phyloP scores from a whole-genome alignment of 64 coral and sea anemone genomes.

The Dendrophyllia cribrosa region DNA sequence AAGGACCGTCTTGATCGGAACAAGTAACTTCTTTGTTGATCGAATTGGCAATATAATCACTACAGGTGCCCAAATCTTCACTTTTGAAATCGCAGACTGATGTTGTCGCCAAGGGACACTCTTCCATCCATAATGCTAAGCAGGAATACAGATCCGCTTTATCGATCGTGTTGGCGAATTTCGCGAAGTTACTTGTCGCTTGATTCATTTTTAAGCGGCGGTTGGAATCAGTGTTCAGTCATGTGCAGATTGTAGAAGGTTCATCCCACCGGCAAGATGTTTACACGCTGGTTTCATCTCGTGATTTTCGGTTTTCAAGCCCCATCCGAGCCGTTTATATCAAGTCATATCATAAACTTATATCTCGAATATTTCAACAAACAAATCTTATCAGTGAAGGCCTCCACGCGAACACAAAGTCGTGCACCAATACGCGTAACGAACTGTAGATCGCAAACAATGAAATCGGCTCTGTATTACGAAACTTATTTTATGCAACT shows the following conservation, averaged over 20 bases:
- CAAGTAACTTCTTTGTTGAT: not conserved
- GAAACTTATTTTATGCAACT: too few species aligned
- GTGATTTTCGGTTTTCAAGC: not conserved
- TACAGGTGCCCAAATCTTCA: not conserved
- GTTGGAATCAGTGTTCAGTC: not conserved
- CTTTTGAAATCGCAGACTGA: not conserved
- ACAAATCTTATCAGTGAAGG: not conserved
- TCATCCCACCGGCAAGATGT: not conserved
- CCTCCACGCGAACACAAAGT: not conserved
- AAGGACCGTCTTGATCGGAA: not conserved
- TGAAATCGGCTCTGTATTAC: too few species aligned
- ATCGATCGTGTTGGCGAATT: constrained; percentile 11
- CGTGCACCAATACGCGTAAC: not conserved
- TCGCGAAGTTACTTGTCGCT: not conserved
- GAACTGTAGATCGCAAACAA: too few species aligned
- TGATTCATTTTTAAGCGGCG: not conserved
- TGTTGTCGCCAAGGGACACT: constrained; percentile 45
- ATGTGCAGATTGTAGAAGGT: not conserved
- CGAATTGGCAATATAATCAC: not conserved
- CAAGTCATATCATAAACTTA: too few species aligned
- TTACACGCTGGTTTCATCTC: not conserved
- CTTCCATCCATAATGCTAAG: constrained; percentile 74
- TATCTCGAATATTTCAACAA: not conserved
- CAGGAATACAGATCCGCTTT: constrained; percentile 68
- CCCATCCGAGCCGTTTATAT: too few species aligned